These are phyloP conservation scores for Sebastes wilsoni DNA, from an alignment of 2,797 vertebrate species.

Conservation along the genomic window DNA sequence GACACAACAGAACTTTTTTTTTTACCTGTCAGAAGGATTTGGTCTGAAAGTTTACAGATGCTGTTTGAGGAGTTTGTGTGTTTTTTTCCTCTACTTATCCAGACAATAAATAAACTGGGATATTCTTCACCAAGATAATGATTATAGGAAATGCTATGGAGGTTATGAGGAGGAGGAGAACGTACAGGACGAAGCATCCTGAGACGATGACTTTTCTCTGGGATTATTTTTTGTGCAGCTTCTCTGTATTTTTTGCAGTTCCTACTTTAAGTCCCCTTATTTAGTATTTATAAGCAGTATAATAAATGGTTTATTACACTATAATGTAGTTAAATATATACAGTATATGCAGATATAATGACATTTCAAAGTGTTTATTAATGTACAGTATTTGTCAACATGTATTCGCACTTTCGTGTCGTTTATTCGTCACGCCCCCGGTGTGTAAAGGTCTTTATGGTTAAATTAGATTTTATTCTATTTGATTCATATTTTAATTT, in stretches of 20 bases:
- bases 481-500: neutral
- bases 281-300: neutral
- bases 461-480: neutral
- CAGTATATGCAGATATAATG: neutral
- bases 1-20: conserved; percentile 24
- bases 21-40: conserved; percentile 22
- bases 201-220: neutral
- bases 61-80: conserved; percentile 19
- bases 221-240: neutral
- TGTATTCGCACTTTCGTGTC: no score
- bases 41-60: neutral
- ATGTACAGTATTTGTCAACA: neutral
- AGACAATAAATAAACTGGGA: neutral
- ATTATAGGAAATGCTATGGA: neutral
- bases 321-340: no score
- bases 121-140: neutral
- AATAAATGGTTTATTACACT: neutral
- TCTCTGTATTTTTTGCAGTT: neutral
- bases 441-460: no score
- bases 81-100: neutral
- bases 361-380: neutral
- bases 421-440: no score
- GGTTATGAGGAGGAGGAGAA: neutral
- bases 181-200: neutral
- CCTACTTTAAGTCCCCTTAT: neutral